Evolutionary conservation across 1,140 invertebrate genomes (phyloP).

Genomic region (Kradibia gibbosae): DNA sequence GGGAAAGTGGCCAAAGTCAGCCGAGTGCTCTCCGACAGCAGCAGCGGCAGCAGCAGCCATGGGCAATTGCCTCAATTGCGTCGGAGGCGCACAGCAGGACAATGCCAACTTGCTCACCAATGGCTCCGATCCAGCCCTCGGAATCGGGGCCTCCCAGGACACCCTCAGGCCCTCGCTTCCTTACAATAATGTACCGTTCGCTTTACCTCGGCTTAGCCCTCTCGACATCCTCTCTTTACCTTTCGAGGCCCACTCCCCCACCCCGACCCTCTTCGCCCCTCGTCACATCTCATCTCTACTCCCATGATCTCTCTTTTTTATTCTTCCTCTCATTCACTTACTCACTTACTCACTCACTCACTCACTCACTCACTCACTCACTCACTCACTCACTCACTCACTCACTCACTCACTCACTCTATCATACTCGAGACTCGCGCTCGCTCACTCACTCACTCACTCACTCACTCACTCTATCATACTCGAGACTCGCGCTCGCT

Average conservation of each 20-base stretch:
- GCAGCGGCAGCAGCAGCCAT: slow-evolving; percentile 57
- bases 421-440: too few relatives aligned
- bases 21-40: not conserved
- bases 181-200: slow-evolving; percentile 72
- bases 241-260: not conserved
- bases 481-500: too few relatives aligned
- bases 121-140: slow-evolving; percentile 67
- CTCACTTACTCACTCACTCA: not conserved
- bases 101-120: slow-evolving; percentile 74
- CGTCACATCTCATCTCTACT: slow-evolving; percentile 13
- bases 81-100: slow-evolving; percentile 71
- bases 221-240: not conserved
- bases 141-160: slow-evolving; percentile 70
- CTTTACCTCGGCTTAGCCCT: slow-evolving; percentile 47
- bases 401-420: too few relatives aligned
- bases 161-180: slow-evolving; percentile 69
- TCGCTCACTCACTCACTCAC: too few relatives aligned
- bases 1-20: not conserved
- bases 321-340: not conserved
- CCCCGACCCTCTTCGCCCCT: slow-evolving; percentile 7
- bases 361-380: too few relatives aligned
- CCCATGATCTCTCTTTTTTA: not conserved
- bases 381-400: too few relatives aligned
- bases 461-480: too few relatives aligned
- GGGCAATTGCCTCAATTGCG: slow-evolving; percentile 75